A percentile compares a stretch with the other conserved stretches of the same genome.
Conservation (phyloP, 1,140 invertebrate species). For the Lineus longissimus region DNA sequence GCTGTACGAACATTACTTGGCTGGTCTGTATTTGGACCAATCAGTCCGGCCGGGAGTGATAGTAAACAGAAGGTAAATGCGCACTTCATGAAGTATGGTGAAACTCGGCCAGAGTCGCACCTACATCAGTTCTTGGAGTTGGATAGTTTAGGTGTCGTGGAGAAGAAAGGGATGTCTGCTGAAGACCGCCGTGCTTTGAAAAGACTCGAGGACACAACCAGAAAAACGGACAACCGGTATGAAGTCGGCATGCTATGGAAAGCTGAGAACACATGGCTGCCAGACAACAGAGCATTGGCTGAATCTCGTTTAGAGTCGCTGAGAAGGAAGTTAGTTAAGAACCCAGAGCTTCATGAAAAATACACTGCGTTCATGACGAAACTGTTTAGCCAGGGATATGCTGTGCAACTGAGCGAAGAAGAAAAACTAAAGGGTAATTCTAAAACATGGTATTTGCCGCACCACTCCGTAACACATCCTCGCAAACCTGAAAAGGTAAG, state of each 20-base stretch:
- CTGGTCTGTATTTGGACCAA: no score
- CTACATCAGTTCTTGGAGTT: no score
- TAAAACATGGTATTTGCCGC: constrained; percentile 23
- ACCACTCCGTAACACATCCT: constrained; percentile 20
- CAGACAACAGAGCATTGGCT: neutral
- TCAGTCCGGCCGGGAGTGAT: no score
- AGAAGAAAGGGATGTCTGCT: no score
- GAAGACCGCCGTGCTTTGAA: neutral
- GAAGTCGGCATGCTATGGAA: neutral
- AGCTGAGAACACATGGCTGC: neutral
- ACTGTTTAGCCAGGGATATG: neutral
- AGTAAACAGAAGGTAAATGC: no score
- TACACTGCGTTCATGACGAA: neutral
- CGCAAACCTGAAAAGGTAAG: constrained; percentile 23
- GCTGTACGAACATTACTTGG: no score
- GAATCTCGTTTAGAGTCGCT: neutral
- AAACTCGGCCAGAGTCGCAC: no score
- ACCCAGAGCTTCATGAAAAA: neutral
- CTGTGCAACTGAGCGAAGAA: neutral
- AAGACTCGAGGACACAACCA: neutral
- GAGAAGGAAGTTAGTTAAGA: neutral
- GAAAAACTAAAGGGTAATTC: neutral
- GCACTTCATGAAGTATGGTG: no score
- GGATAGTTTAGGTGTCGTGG: neutral
- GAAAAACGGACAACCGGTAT: neutral